phyloP scores from a whole-genome alignment of 1,140 invertebrate species.

The Heliothis virescens region DNA sequence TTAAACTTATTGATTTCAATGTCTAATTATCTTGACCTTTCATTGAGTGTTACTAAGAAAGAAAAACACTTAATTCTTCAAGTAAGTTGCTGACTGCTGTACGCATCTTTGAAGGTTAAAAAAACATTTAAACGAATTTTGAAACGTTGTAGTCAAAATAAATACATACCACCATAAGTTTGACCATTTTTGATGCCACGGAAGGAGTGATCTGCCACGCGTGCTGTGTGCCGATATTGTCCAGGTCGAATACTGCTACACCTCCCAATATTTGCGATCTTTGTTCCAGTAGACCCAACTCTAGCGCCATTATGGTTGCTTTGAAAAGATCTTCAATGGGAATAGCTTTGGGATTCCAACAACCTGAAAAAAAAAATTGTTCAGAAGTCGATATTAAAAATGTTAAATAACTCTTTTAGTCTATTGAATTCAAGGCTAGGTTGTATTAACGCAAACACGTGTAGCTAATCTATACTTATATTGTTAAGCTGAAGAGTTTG shows the following conservation, averaged over 20 bases:
- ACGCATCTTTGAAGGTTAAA: too few relatives aligned
- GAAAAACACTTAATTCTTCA: too few relatives aligned
- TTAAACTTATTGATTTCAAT: too few relatives aligned
- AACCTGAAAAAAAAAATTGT: constrained; percentile 82
- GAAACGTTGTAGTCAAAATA: not conserved
- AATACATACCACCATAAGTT: constrained; percentile 89
- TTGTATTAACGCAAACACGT: not conserved
- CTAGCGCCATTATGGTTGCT: constrained; percentile 89
- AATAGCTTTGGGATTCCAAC: constrained; percentile 90
- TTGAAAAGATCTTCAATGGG: constrained; percentile 91
- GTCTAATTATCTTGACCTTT: too few relatives aligned
- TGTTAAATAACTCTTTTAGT: too few relatives aligned
- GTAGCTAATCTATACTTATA: too few relatives aligned
- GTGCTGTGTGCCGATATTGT: constrained; percentile 90
- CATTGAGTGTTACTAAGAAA: too few relatives aligned
- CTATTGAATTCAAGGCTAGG: not conserved
- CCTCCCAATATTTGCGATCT: constrained; percentile 92
- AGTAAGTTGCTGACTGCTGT: too few relatives aligned
- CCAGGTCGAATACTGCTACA: constrained; percentile 91
- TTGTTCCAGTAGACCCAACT: constrained; percentile 91
- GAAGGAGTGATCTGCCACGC: constrained; percentile 91
- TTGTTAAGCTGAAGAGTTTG: too few relatives aligned
- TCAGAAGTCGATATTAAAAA: too few relatives aligned
- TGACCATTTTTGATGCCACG: constrained; percentile 88
- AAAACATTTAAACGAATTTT: too few relatives aligned